Percentiles rank a stretch among this genome's conserved stretches.
Evolutionary conservation across 2,888 invertebrate genomes (phyloP).

Genomic region (Aleiodes leptofemur): DNA sequence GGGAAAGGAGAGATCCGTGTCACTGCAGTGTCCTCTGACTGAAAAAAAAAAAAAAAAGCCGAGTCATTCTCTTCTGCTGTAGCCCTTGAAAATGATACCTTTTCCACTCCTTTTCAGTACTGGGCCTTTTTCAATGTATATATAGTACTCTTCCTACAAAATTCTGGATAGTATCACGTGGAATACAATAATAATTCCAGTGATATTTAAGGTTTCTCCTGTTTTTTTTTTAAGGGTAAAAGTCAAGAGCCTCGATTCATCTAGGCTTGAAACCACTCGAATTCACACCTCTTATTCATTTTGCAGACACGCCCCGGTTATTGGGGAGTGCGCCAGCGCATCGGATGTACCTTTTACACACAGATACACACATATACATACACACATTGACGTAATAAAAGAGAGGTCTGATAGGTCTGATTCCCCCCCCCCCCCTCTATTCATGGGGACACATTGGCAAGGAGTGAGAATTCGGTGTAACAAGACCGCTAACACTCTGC

Average conservation of each 20-base stretch:
- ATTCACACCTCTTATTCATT: slow-evolving; percentile 56
- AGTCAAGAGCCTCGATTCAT: slow-evolving; percentile 21
- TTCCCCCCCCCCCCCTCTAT: not conserved
- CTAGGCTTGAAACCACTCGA: not conserved
- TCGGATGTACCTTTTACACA: slow-evolving; percentile 13
- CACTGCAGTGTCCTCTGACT: slow-evolving; percentile 27
- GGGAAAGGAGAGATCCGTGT: slow-evolving; percentile 48
- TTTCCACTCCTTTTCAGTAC: not conserved
- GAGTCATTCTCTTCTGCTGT: not conserved
- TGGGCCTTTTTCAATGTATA: not conserved
- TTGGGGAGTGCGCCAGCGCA: slow-evolving; percentile 56
- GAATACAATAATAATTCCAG: no score
- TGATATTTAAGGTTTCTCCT: no score
- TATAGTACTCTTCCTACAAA: not conserved
- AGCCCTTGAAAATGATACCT: not conserved
- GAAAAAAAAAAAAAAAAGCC: slow-evolving; percentile 6
- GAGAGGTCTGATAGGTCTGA: not conserved
- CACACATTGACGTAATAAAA: not conserved
- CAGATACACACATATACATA: no score
- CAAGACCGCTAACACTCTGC: slow-evolving; percentile 61
- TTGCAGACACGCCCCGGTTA: slow-evolving; percentile 63
- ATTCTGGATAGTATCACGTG: not conserved
- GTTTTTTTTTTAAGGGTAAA: not conserved
- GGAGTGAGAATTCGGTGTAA: slow-evolving; percentile 59
- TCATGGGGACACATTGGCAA: slow-evolving; percentile 17